Percentiles rank a stretch among this genome's conserved stretches.
Conservation (phyloP, 2,888 invertebrate genomes). For the Bombylius discolor region DNA sequence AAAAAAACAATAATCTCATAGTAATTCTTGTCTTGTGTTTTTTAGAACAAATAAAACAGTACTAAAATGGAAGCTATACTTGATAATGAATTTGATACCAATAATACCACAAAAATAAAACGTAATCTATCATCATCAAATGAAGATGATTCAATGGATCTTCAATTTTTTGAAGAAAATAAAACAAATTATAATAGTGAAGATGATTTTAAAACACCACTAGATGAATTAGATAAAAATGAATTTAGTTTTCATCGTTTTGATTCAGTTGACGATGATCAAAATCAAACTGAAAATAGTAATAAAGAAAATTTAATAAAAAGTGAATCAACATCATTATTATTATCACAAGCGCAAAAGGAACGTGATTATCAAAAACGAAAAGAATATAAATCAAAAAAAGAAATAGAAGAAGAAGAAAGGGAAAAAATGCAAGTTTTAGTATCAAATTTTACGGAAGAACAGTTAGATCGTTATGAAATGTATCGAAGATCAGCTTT, state of each 20-base stretch:
- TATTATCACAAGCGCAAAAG: conserved; percentile 1
- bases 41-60: too few relatives aligned
- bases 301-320: background rate
- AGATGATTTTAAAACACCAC: background rate
- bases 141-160: conserved; percentile 11
- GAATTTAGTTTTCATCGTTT: background rate
- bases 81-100: conserved; percentile 5
- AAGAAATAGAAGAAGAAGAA: conserved; percentile 85
- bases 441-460: conserved; percentile 97
- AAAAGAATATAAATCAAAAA: conserved; percentile 61
- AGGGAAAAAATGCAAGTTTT: conserved; percentile 93
- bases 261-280: background rate
- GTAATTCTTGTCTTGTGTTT: too few relatives aligned
- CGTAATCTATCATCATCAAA: conserved; percentile 8
- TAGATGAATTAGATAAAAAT: background rate
- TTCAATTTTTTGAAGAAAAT: conserved; percentile 10
- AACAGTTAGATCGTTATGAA: conserved; percentile 95
- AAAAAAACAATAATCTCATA: too few relatives aligned
- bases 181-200: background rate
- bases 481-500: conserved; percentile 96
- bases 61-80: conserved; percentile 3
- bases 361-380: conserved; percentile 19
- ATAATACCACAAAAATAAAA: conserved; percentile 2
- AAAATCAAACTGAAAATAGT: background rate
- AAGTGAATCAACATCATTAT: too few relatives aligned